Evolutionary conservation across 2,113 vertebrate genomes (phyloP).

Genomic region (Prochilodus magdalenae): DNA sequence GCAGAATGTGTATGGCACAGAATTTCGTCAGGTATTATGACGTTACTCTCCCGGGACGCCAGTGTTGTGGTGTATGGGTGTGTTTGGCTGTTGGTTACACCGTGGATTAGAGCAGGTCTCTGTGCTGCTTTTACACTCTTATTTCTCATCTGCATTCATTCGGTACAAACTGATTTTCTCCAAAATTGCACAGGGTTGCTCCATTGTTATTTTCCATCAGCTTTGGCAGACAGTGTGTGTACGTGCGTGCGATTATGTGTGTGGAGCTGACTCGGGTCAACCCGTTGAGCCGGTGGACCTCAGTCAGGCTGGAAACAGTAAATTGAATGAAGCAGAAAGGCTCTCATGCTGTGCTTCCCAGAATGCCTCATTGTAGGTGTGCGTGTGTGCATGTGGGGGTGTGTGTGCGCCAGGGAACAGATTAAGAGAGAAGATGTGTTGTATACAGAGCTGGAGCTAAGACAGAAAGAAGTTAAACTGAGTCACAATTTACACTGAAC

Average conservation of each 20-base stretch:
- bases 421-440: background rate
- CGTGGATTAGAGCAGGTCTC: background rate
- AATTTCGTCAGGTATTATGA: too few relatives aligned
- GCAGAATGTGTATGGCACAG: too few relatives aligned
- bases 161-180: background rate
- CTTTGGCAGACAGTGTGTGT: background rate
- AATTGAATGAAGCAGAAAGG: background rate
- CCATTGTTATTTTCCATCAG: background rate
- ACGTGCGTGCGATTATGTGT: background rate
- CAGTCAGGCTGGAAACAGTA: background rate
- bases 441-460: background rate
- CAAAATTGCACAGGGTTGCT: background rate
- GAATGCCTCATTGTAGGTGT: background rate
- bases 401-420: conserved; percentile 19
- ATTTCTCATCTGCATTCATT: background rate
- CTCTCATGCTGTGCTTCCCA: conserved; percentile 1
- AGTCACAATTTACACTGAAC: too few relatives aligned
- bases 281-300: background rate
- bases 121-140: background rate
- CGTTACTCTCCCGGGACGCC: too few relatives aligned
- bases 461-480: too few relatives aligned
- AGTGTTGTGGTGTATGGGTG: too few relatives aligned
- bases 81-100: background rate
- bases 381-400: too few relatives aligned
- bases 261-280: background rate